Base-by-base conservation (phyloP, 2,888 invertebrate species). In the Leptinotarsa tumamoca region DNA sequence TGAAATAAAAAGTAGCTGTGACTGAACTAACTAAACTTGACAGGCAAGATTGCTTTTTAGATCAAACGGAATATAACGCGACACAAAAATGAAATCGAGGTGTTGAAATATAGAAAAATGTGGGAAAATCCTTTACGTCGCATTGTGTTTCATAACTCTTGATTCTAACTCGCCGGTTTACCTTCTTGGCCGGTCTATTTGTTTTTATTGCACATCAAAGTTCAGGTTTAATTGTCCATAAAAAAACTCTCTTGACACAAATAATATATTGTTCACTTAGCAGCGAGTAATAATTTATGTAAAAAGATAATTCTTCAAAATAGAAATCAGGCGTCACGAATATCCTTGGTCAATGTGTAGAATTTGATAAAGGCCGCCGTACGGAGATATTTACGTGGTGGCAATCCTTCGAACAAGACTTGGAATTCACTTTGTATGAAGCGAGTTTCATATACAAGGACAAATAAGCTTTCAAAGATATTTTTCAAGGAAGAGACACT, bases 251-350 rank as follows among this genome's bases (percentile, higher is more conserved):
- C 73, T 61, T 68, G 73, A 73, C 68, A 73, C 63, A 50, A 73
- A 72, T 72, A 72, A 72, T 52, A 52, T 69, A 74, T 71, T 70
- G 51, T 54, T 52, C 63, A 71, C 67, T 74, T 74, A 74, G 56
- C 43, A 43, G 68, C 58, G 33, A 74, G 61, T 71, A 63, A 74
- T 74, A 56, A 58, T 50, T 51, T 68, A 67, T 71, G 71, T 74
- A 71, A 58, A n/a, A 56, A 71, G 73, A 63, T 63, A 63, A 63
- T 63, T 63, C 67, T 74, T 68, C 63, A 54, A 68, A 58, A 73
- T 58, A 68, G 63, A 63, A 63, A 63, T 63, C 63, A 43, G 18
- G 21, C 68, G 73, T 73, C 73, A 73, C 21, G 4, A 50, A 21
- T 61, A 71, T 58, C 74, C 74, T 74, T 74, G 74, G 71, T 58